Percentiles rank a stretch among this genome's conserved stretches.
Conservation (phyloP, 2,797 vertebrate genomes). For the Dendrocincla fuliginosa region DNA sequence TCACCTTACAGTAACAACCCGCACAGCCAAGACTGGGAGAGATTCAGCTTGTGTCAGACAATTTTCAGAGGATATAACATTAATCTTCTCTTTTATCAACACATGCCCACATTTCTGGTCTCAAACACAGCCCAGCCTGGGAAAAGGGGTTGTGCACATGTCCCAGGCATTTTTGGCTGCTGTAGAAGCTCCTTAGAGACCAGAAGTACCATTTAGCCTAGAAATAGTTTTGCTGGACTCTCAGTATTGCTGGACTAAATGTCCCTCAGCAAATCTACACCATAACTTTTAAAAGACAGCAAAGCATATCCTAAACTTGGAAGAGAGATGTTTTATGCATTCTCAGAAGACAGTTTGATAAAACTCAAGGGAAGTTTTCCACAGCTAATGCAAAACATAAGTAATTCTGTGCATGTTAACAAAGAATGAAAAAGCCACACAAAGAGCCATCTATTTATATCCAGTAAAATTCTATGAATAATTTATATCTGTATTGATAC, state of each 20-base stretch:
- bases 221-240: slow-evolving; percentile 58
- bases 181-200: slow-evolving; percentile 55
- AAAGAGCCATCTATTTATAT: not conserved
- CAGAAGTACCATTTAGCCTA: slow-evolving; percentile 31
- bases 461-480: not conserved
- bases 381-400: slow-evolving; percentile 40
- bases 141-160: slow-evolving; percentile 52
- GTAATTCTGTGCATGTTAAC: not conserved
- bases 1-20: not conserved
- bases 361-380: slow-evolving; percentile 40
- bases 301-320: slow-evolving; percentile 6
- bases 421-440: not conserved
- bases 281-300: slow-evolving; percentile 33
- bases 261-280: slow-evolving; percentile 36
- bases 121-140: slow-evolving; percentile 42
- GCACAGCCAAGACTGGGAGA: not conserved
- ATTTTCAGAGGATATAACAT: slow-evolving; percentile 36
- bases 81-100: slow-evolving; percentile 49
- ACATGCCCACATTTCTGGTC: slow-evolving; percentile 17
- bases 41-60: not conserved
- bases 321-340: slow-evolving; percentile 7
- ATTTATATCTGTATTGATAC: not conserved
- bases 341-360: slow-evolving; percentile 2
- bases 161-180: slow-evolving; percentile 59
- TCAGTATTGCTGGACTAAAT: slow-evolving; percentile 4